phyloP scores from a whole-genome alignment of 2,888 invertebrate genomes.

The Apotomis betuletana region DNA sequence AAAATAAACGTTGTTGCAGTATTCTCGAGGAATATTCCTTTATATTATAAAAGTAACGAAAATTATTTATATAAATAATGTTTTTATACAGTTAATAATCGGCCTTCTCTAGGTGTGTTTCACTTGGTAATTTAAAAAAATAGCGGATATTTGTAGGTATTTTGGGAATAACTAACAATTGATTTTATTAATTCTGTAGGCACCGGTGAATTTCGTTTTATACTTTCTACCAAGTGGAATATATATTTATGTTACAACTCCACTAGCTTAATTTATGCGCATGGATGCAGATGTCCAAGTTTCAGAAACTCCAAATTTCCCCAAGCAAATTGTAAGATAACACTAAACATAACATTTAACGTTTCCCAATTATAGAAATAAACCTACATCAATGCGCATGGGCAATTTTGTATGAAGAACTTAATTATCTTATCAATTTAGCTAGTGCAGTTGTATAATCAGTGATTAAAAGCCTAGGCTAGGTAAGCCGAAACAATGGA shows the following conservation, averaged over 20 bases:
- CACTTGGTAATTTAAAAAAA: conserved; percentile 17
- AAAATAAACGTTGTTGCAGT: conserved; percentile 62
- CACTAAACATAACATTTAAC: too few species aligned
- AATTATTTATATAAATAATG: conserved; percentile 33
- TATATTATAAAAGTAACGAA: conserved; percentile 30
- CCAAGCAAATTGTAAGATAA: too few species aligned
- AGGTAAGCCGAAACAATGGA: conserved; percentile 32
- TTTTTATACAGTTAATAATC: conserved; percentile 37
- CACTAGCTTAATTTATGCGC: conserved; percentile 1
- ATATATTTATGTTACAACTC: conserved; percentile 17
- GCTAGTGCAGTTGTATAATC: conserved; percentile 19
- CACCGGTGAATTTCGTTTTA: neutral
- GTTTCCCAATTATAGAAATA: too few species aligned
- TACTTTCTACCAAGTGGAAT: conserved; percentile 9
- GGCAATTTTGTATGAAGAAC: neutral
- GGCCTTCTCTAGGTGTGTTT: conserved; percentile 36
- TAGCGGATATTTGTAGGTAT: neutral
- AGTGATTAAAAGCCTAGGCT: neutral
- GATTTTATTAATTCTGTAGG: neutral
- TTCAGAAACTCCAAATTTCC: too few species aligned
- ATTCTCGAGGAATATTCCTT: conserved; percentile 33
- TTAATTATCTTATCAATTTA: neutral
- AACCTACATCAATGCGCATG: neutral
- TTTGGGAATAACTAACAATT: neutral
- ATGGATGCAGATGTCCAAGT: too few species aligned